Conservation (phyloP, 1,140 invertebrate species). For the Atta texana region DNA sequence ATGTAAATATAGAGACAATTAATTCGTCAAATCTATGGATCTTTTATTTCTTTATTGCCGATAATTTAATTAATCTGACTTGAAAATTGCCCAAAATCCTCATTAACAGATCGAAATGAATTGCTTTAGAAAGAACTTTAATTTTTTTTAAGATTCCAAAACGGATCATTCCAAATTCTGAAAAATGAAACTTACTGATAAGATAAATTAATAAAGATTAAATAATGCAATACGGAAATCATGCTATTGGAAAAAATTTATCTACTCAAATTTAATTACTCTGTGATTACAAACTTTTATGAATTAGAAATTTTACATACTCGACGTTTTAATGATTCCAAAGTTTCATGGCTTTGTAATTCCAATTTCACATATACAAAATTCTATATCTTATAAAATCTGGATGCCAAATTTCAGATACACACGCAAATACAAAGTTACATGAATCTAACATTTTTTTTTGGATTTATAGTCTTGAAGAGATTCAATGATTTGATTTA, state of each 20-base stretch:
- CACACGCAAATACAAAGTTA: not conserved
- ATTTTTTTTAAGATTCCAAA: not conserved
- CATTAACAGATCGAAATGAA: not conserved
- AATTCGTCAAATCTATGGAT: not conserved
- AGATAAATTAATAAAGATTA: slow-evolving; percentile 11
- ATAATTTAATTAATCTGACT: slow-evolving; percentile 11
- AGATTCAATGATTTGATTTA: not conserved
- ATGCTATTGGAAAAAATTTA: not conserved
- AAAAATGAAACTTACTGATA: not conserved
- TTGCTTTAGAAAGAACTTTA: not conserved
- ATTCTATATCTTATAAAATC: not conserved
- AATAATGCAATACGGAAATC: not conserved
- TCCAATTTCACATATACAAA: not conserved
- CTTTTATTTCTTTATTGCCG: not conserved
- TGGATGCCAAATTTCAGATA: not conserved
- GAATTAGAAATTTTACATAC: not conserved
- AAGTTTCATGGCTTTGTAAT: slow-evolving; percentile 2
- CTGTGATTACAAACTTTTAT: not conserved
- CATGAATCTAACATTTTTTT: not conserved
- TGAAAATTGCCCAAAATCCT: not conserved
- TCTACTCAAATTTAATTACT: not conserved
- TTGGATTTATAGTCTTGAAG: not conserved
- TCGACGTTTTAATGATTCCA: not conserved
- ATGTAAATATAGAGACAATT: slow-evolving; percentile 30
- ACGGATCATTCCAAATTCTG: not conserved